Evolutionary conservation across 2,888 invertebrate species (phyloP).

Genomic region (Lymantria monacha): DNA sequence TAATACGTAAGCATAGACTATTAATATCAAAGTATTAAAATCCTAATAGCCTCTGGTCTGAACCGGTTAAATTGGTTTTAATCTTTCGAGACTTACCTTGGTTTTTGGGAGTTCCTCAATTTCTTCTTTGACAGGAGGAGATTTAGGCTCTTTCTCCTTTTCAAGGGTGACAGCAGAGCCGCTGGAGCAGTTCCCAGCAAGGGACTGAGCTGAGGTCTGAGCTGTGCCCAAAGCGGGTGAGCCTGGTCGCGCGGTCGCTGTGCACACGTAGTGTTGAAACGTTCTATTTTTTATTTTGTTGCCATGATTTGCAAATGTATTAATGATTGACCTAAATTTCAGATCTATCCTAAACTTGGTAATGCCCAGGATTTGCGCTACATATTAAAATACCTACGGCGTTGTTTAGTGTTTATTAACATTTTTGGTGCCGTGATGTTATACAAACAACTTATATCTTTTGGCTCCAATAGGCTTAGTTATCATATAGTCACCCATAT

Average conservation of each 20-base stretch:
- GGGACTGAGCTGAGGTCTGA: conserved; percentile 44
- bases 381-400: too few relatives aligned
- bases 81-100: conserved; percentile 40
- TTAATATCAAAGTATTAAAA: too few relatives aligned
- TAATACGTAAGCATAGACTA: too few relatives aligned
- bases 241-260: conserved; percentile 65
- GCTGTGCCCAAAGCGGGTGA: conserved; percentile 50
- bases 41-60: too few relatives aligned
- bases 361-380: too few relatives aligned
- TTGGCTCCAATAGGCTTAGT: too few relatives aligned
- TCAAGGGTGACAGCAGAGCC: conserved; percentile 32
- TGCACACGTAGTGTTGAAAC: conserved; percentile 23
- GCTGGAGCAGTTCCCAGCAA: conserved; percentile 40
- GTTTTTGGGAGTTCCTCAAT: conserved; percentile 22
- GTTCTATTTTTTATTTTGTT: not conserved
- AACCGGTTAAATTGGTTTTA: conserved; percentile 20
- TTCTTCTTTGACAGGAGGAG: conserved; percentile 21
- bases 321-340: not conserved
- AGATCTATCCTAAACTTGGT: too few relatives aligned
- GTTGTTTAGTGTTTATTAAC: too few relatives aligned
- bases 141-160: conserved; percentile 37
- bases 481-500: too few relatives aligned
- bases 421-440: too few relatives aligned
- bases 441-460: too few relatives aligned
- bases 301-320: not conserved